Percentiles rank a stretch among this genome's conserved stretches.
Evolutionary conservation across 2,888 invertebrate species (phyloP).

Genomic region (Frankliniella intonsa): DNA sequence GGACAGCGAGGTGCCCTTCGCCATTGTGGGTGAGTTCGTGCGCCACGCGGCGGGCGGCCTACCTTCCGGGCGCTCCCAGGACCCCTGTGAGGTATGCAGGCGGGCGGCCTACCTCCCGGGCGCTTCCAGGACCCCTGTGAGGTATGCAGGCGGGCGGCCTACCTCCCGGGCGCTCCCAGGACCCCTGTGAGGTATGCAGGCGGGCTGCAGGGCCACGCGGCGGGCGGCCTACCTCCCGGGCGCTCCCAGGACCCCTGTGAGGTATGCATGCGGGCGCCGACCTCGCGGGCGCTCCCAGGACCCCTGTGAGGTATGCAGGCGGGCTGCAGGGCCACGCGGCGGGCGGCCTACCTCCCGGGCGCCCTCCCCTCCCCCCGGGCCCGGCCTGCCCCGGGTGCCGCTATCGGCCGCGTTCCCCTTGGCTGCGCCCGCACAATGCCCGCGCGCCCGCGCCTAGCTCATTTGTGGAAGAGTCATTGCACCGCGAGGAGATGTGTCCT

Average conservation of each 20-base stretch:
- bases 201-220: not conserved
- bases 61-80: not conserved
- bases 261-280: not conserved
- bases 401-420: not conserved
- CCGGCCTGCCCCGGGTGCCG: no score
- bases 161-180: not conserved
- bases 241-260: not conserved
- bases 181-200: not conserved
- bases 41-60: not conserved
- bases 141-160: not conserved
- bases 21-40: conserved; percentile 7
- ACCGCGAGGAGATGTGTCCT: no score
- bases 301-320: not conserved
- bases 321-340: not conserved
- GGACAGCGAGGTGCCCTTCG: conserved; percentile 11
- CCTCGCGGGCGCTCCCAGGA: not conserved
- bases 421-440: not conserved
- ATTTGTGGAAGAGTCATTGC: no score
- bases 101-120: not conserved
- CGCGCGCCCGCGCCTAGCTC: not conserved
- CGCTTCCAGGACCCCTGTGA: no score
- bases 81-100: not conserved
- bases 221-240: not conserved
- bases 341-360: not conserved
- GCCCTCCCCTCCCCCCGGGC: not conserved